phyloP scores from a whole-genome alignment of 2,888 invertebrate genomes.

The Drosophila prolongata region DNA sequence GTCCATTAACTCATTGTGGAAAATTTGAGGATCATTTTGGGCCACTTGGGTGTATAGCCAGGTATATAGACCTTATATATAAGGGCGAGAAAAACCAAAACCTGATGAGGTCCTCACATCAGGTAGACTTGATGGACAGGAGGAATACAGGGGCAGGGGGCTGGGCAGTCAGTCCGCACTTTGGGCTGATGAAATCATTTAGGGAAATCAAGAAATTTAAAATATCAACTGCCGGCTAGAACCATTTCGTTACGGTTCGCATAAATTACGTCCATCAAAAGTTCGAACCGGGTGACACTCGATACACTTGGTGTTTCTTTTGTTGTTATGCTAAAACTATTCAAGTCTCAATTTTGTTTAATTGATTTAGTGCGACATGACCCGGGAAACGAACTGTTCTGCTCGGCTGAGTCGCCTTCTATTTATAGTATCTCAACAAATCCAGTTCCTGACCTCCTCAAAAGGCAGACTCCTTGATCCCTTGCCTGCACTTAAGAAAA shows the following conservation, averaged over 20 bases:
- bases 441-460: neutral
- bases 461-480: neutral
- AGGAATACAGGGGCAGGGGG: neutral
- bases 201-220: conserved; percentile 65
- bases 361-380: conserved; percentile 61
- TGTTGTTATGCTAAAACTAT: conserved; percentile 37
- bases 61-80: conserved; percentile 22
- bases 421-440: conserved; percentile 27
- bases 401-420: conserved; percentile 14
- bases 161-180: conserved; percentile 48
- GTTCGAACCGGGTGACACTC: conserved; percentile 13
- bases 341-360: conserved; percentile 48
- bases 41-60: neutral
- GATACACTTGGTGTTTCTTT: conserved; percentile 11
- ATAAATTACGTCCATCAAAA: conserved; percentile 39
- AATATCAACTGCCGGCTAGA: conserved; percentile 1
- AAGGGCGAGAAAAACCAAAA: conserved; percentile 20
- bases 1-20: conserved; percentile 66
- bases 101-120: conserved; percentile 34
- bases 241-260: conserved; percentile 32
- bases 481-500: neutral
- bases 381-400: conserved; percentile 10
- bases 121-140: conserved; percentile 30
- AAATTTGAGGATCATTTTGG: conserved; percentile 72
- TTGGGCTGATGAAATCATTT: conserved; percentile 73